Conservation (phyloP, 2,113 vertebrate genomes). For the Brienomyrus brachyistius region DNA sequence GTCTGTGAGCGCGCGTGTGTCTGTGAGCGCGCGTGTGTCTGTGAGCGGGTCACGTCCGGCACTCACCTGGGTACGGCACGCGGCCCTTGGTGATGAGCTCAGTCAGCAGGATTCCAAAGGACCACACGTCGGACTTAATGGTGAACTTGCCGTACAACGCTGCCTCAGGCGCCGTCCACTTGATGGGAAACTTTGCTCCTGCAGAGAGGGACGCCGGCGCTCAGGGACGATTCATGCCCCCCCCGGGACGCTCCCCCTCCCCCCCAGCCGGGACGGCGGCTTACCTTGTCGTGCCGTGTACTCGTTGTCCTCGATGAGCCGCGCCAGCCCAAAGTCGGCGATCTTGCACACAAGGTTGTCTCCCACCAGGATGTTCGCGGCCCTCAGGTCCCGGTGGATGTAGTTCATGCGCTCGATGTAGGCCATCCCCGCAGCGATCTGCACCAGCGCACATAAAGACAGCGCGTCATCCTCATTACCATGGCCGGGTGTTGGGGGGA, state of each 20-base stretch:
- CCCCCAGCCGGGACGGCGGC: slow-evolving; percentile 73
- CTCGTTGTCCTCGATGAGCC: slow-evolving; percentile 93
- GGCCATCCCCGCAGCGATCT: slow-evolving; percentile 91
- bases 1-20: too few species aligned
- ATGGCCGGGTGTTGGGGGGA: neutral
- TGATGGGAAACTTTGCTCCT: slow-evolving; percentile 97
- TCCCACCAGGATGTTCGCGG: slow-evolving; percentile 93
- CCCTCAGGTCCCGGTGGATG: slow-evolving; percentile 90
- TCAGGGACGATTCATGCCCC: slow-evolving; percentile 1
- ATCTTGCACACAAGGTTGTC: slow-evolving; percentile 93
- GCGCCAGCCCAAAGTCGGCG: slow-evolving; percentile 89
- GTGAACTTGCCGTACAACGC: slow-evolving; percentile 88
- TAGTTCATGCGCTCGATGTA: slow-evolving; percentile 98
- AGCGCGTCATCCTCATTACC: neutral
- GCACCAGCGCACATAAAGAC: neutral
- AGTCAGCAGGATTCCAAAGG: slow-evolving; percentile 88
- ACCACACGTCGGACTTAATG: slow-evolving; percentile 98
- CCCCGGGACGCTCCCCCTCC: neutral
- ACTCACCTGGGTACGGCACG: slow-evolving; percentile 93
- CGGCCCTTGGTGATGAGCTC: slow-evolving; percentile 95
- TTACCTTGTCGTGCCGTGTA: slow-evolving; percentile 92
- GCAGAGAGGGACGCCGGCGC: slow-evolving; percentile 36
- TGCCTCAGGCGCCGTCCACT: slow-evolving; percentile 95
- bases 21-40: neutral
- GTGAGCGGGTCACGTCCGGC: neutral